Conservation (phyloP, 2,888 invertebrate genomes). For the Dicyrtomina minuta region DNA sequence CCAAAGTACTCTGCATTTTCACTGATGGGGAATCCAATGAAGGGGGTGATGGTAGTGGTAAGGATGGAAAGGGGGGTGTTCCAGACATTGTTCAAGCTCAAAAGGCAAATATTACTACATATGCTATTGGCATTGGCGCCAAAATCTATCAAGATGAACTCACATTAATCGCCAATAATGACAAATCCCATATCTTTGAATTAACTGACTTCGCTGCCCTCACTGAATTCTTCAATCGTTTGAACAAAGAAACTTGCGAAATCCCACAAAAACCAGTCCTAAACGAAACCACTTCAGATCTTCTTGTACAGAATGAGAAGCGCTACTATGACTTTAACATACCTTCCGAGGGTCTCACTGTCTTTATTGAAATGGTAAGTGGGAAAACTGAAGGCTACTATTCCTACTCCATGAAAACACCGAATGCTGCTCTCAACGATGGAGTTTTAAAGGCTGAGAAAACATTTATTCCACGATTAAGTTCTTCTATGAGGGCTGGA, state of each 20-base stretch:
- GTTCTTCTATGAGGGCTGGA: background rate
- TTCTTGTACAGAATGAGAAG: slow-evolving; percentile 29
- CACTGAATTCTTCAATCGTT: slow-evolving; percentile 30
- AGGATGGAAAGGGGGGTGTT: background rate
- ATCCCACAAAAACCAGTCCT: slow-evolving; percentile 33
- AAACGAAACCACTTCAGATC: slow-evolving; percentile 30
- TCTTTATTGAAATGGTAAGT: slow-evolving; percentile 8
- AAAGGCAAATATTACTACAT: background rate
- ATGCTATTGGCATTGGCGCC: slow-evolving; percentile 13
- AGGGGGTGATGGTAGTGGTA: too few species aligned
- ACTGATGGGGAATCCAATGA: slow-evolving; percentile 35
- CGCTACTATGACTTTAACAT: slow-evolving; percentile 33
- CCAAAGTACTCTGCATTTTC: slow-evolving; percentile 32
- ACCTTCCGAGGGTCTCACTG: slow-evolving; percentile 32
- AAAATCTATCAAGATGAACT: background rate
- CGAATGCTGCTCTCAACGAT: slow-evolving; percentile 39
- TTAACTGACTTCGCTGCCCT: slow-evolving; percentile 33
- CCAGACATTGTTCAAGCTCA: background rate
- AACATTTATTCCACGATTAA: slow-evolving; percentile 17
- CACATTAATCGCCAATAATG: background rate
- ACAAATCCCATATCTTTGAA: background rate
- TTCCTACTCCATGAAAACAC: slow-evolving; percentile 29
- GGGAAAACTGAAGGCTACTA: slow-evolving; percentile 35
- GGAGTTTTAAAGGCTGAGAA: slow-evolving; percentile 14
- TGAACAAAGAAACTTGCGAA: slow-evolving; percentile 39